Evolutionary conservation across 2,888 invertebrate species (phyloP).

Genomic region (Dasysyrphus tricinctus): DNA sequence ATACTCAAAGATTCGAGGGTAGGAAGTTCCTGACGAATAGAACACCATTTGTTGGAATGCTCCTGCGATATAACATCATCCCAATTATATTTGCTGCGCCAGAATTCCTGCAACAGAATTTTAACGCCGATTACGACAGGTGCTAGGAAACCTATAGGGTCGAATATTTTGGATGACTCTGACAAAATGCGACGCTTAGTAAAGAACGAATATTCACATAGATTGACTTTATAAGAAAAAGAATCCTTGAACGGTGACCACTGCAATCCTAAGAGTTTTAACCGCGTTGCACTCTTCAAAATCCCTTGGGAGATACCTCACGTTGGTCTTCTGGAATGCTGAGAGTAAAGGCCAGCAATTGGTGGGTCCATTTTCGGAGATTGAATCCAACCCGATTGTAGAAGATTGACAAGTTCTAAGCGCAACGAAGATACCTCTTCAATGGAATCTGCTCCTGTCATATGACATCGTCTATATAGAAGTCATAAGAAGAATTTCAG

Average conservation of each 20-base stretch:
- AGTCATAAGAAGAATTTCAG: slow-evolving; percentile 53
- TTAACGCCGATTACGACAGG: slow-evolving; percentile 65
- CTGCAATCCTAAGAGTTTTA: slow-evolving; percentile 66
- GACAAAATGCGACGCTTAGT: slow-evolving; percentile 27
- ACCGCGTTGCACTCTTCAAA: slow-evolving; percentile 23
- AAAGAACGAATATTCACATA: neutral
- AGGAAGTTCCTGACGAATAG: slow-evolving; percentile 21
- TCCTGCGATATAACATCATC: too few relatives aligned
- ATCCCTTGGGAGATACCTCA: slow-evolving; percentile 12
- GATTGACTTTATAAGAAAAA: slow-evolving; percentile 46
- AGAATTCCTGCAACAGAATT: slow-evolving; percentile 70
- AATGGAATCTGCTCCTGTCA: slow-evolving; percentile 57
- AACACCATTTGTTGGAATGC: slow-evolving; percentile 30
- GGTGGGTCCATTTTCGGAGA: slow-evolving; percentile 30
- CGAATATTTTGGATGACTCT: slow-evolving; percentile 51
- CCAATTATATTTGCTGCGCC: slow-evolving; percentile 57
- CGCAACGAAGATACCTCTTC: slow-evolving; percentile 5
- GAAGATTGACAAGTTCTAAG: slow-evolving; percentile 16
- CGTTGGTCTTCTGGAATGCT: slow-evolving; percentile 21
- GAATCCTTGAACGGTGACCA: slow-evolving; percentile 58
- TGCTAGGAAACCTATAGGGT: slow-evolving; percentile 62
- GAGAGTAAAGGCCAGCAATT: slow-evolving; percentile 23
- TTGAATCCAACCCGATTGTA: slow-evolving; percentile 31
- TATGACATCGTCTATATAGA: slow-evolving; percentile 77
- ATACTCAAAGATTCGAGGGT: slow-evolving; percentile 17